phyloP scores from a whole-genome alignment of 2,888 invertebrate species.

The Parapristionchus giblindavisi region DNA sequence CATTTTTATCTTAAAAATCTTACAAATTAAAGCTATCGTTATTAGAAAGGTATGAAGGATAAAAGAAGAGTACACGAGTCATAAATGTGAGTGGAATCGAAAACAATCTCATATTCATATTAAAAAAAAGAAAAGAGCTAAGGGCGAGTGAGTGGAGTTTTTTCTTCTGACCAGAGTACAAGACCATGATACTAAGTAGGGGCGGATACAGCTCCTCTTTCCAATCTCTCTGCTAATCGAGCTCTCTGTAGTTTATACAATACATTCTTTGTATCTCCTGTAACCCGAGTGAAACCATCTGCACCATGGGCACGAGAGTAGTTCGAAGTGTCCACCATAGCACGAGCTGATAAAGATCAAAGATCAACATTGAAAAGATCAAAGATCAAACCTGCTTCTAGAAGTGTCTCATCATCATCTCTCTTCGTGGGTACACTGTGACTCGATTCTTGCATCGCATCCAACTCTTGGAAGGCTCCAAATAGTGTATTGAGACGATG shows the following conservation, averaged over 20 bases:
- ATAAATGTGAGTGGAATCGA: too few species aligned
- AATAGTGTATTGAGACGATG: slow-evolving; percentile 92
- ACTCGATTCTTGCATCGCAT: slow-evolving; percentile 56
- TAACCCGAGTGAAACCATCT: slow-evolving; percentile 60
- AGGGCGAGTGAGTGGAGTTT: too few species aligned
- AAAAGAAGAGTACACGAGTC: too few species aligned
- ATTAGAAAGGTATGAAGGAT: too few species aligned
- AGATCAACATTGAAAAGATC: not conserved
- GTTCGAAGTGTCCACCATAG: slow-evolving; percentile 59
- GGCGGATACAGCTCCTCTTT: slow-evolving; percentile 31
- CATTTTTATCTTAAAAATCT: too few species aligned
- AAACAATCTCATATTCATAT: too few species aligned
- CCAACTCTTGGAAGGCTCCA: slow-evolving; percentile 66
- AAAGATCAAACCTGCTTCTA: slow-evolving; percentile 47
- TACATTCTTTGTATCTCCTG: slow-evolving; percentile 53
- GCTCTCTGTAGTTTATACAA: slow-evolving; percentile 63
- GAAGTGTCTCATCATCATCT: slow-evolving; percentile 51
- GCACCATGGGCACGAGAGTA: slow-evolving; percentile 59
- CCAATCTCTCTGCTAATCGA: slow-evolving; percentile 46
- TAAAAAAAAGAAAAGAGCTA: too few species aligned
- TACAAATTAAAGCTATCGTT: too few species aligned
- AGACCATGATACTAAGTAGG: too few species aligned
- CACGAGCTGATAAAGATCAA: slow-evolving; percentile 52
- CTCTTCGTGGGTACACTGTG: slow-evolving; percentile 40
- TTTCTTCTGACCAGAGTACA: too few species aligned